phyloP scores from a whole-genome alignment of 2,113 vertebrate genomes.

The Panurus biarmicus region DNA sequence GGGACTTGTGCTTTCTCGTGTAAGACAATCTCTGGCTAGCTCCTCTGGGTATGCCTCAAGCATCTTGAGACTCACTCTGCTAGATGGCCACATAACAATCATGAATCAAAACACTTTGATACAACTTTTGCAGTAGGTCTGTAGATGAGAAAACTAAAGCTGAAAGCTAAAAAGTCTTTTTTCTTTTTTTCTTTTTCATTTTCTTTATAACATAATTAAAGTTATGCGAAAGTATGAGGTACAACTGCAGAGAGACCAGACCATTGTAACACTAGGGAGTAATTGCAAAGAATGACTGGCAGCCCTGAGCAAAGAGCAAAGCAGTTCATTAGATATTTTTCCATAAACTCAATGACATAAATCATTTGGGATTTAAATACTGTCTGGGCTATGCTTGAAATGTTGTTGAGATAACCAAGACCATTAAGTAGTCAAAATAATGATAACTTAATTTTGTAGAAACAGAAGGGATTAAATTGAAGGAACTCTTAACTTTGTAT shows the following conservation, averaged over 20 bases:
- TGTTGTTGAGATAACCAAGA: not conserved
- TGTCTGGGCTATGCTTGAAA: not conserved
- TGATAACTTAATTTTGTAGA: not conserved
- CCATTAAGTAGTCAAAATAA: not conserved
- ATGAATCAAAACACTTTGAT: not conserved
- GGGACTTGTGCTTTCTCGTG: not conserved
- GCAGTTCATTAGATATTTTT: not conserved
- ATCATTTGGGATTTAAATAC: not conserved
- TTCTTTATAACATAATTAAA: not conserved
- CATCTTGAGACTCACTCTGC: not conserved
- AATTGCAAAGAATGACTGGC: not conserved
- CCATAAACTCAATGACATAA: not conserved
- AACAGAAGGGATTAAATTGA: not conserved
- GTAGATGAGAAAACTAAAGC: not conserved
- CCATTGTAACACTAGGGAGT: not conserved
- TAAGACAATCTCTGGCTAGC: not conserved
- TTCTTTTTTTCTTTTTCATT: not conserved
- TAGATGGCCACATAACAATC: not conserved
- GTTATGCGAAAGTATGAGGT: not conserved
- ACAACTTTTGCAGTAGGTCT: not conserved
- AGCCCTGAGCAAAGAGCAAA: not conserved
- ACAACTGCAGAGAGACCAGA: not conserved
- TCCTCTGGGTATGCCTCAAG: not conserved
- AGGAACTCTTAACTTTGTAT: not conserved
- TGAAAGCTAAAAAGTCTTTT: not conserved